Evolutionary conservation across 2,113 vertebrate species (phyloP).

Genomic region (Limnothrissa miodon): DNA sequence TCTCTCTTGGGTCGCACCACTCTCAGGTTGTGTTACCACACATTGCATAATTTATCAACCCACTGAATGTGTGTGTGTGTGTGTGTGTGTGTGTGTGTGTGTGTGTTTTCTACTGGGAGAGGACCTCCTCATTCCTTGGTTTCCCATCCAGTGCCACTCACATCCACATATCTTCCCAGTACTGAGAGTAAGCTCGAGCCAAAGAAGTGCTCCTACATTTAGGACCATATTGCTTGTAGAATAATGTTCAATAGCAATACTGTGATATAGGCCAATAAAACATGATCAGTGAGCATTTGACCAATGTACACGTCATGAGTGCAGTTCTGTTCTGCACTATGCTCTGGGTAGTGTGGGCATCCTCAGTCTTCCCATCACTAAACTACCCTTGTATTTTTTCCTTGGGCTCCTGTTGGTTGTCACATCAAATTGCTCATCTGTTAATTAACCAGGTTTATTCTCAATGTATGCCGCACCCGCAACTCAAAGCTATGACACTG

Average conservation of each 20-base stretch:
- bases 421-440: constrained; percentile 36
- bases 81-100: too few relatives aligned
- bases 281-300: too few relatives aligned
- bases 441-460: constrained; percentile 47
- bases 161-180: not conserved
- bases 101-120: constrained; percentile 12
- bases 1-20: constrained; percentile 32
- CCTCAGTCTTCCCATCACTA: not conserved
- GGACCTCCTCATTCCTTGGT: constrained; percentile 10
- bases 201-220: too few relatives aligned
- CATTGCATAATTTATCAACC: constrained; percentile 48
- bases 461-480: constrained; percentile 29
- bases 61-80: constrained; percentile 36
- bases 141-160: constrained; percentile 6
- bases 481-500: constrained; percentile 36
- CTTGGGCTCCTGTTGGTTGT: constrained; percentile 34
- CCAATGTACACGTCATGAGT: not conserved
- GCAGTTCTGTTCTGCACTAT: too few relatives aligned
- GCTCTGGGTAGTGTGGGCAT: not conserved
- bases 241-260: too few relatives aligned
- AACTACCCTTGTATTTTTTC: not conserved
- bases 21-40: constrained; percentile 45
- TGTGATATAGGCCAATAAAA: too few relatives aligned
- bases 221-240: too few relatives aligned
- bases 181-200: not conserved